Conservation (phyloP, 2,888 invertebrate genomes). For the Luperina nickerlii region DNA sequence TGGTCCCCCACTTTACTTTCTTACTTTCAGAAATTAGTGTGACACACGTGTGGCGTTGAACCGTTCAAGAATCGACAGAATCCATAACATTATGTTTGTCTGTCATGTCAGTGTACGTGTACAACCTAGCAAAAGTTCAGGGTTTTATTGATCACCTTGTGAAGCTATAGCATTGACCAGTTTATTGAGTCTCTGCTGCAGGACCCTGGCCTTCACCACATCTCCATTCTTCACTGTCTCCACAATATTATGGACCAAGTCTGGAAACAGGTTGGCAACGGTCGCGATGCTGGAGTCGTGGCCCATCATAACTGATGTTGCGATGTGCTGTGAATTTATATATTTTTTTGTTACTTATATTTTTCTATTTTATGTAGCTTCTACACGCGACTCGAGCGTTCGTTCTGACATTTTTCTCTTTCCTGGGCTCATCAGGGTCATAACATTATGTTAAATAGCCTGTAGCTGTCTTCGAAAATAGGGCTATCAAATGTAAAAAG, state of each 20-base stretch:
- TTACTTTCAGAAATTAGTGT: not conserved
- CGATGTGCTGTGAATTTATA: constrained; percentile 87
- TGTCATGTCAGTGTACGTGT: not conserved
- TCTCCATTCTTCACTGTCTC: constrained; percentile 83
- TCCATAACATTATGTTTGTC: not conserved
- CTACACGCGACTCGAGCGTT: too few species aligned
- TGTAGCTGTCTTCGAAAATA: too few species aligned
- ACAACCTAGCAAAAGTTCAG: not conserved
- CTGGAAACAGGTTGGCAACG: constrained; percentile 92
- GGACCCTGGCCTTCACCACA: constrained; percentile 79
- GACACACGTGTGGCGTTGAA: not conserved
- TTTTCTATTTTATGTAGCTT: not conserved
- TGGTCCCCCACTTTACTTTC: not conserved
- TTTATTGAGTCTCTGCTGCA: constrained; percentile 87
- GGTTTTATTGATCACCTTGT: constrained; percentile 80
- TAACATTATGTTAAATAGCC: too few species aligned
- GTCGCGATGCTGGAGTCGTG: constrained; percentile 93
- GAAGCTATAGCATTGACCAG: constrained; percentile 83
- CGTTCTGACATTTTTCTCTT: too few species aligned
- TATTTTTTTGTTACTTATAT: not conserved
- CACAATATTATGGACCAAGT: constrained; percentile 87
- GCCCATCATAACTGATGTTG: constrained; percentile 91
- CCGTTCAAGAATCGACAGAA: not conserved
- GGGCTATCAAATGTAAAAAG: too few species aligned
- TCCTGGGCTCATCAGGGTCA: too few species aligned